Evolutionary conservation across 2,888 invertebrate species (phyloP).

Genomic region (Copidosoma aretas): DNA sequence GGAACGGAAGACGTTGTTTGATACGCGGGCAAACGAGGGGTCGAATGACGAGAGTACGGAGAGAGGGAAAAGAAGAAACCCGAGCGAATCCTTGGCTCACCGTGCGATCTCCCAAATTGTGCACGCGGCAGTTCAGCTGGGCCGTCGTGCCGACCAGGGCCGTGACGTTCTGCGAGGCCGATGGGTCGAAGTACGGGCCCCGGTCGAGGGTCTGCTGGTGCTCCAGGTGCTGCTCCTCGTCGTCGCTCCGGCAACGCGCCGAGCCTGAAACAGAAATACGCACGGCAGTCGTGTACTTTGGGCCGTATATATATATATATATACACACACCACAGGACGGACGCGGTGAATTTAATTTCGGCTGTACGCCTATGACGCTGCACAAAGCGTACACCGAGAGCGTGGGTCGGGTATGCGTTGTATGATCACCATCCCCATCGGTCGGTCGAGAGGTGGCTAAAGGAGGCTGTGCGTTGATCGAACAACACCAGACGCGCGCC

Average conservation of each 20-base stretch:
- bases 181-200: slow-evolving; percentile 76
- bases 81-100: slow-evolving; percentile 58
- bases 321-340: neutral
- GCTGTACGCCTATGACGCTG: neutral
- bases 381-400: no score
- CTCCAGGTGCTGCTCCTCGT: slow-evolving; percentile 51
- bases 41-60: no score
- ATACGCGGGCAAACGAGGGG: no score
- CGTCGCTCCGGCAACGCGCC: slow-evolving; percentile 57
- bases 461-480: slow-evolving; percentile 12
- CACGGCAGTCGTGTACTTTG: neutral
- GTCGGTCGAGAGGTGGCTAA: neutral
- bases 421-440: neutral
- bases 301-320: neutral
- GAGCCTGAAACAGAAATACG: slow-evolving; percentile 46
- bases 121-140: slow-evolving; percentile 77
- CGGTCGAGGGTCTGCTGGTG: slow-evolving; percentile 61
- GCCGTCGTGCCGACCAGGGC: slow-evolving; percentile 80
- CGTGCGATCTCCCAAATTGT: slow-evolving; percentile 79
- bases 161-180: slow-evolving; percentile 77
- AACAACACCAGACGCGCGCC: slow-evolving; percentile 6
- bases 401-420: neutral
- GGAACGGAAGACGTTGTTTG: no score
- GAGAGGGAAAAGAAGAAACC: neutral
- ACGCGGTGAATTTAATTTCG: neutral